phyloP scores from a whole-genome alignment of 2,888 invertebrate genomes.

The Melanostoma scalare region DNA sequence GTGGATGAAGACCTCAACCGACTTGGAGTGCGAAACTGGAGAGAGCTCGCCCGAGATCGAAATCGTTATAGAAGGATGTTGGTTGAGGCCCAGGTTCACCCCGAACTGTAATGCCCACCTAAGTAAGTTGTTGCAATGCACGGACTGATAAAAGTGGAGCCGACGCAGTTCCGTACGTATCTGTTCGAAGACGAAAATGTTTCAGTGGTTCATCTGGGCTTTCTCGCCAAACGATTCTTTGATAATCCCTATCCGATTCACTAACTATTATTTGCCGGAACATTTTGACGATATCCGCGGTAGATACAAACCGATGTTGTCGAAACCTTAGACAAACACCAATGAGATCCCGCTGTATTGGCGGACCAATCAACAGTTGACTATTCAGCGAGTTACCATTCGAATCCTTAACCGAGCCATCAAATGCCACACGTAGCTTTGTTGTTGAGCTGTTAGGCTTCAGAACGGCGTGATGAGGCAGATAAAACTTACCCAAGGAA shows the following conservation, averaged over 20 bases:
- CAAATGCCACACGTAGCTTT: not conserved
- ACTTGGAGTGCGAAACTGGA: too few species aligned
- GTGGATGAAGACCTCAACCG: too few species aligned
- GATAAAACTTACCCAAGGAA: not conserved
- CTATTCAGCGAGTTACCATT: conserved; percentile 3
- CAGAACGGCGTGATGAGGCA: conserved; percentile 12
- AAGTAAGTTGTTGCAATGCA: conserved; percentile 58
- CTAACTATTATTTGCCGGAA: conserved; percentile 64
- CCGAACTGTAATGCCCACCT: too few species aligned
- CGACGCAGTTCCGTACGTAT: conserved; percentile 62
- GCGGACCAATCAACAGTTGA: conserved; percentile 6
- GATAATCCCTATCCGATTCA: conserved; percentile 50
- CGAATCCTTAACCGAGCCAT: too few species aligned
- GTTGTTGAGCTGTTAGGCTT: conserved; percentile 14
- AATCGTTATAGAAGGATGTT: too few species aligned
- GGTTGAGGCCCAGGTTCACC: too few species aligned
- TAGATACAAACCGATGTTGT: conserved; percentile 50
- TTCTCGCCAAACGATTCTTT: conserved; percentile 65
- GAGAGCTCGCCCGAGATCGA: too few species aligned
- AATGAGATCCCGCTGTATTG: not conserved
- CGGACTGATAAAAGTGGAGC: conserved; percentile 59
- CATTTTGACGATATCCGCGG: conserved; percentile 59
- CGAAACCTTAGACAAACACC: conserved; percentile 52
- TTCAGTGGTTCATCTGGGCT: conserved; percentile 12
- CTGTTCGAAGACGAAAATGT: conserved; percentile 61